Percentiles rank a stretch among this genome's conserved stretches.
Evolutionary conservation across 2,888 invertebrate genomes (phyloP).

Genomic region (Rhabditoides inermis): DNA sequence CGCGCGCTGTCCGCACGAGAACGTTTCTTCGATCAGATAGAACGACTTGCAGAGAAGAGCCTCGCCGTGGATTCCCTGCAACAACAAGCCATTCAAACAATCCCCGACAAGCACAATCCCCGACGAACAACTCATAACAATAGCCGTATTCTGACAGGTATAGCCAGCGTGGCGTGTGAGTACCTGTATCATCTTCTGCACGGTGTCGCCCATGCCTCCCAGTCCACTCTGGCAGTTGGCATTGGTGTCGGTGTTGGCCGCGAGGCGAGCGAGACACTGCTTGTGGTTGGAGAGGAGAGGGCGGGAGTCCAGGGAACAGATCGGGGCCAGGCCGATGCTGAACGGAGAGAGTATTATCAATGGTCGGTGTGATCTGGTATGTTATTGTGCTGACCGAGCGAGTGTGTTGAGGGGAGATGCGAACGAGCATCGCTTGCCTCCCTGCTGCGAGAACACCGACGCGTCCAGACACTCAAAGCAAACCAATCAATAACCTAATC

Average conservation of each 20-base stretch:
- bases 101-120: not conserved
- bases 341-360: conserved; percentile 5
- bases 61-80: conserved; percentile 44
- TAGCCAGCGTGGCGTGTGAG: too few species aligned
- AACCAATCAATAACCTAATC: too few species aligned
- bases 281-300: conserved; percentile 34
- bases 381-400: too few species aligned
- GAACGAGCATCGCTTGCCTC: conserved; percentile 38
- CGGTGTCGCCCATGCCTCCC: conserved; percentile 30
- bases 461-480: conserved; percentile 35
- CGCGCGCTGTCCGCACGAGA: conserved; percentile 39
- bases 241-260: conserved; percentile 16
- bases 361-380: too few species aligned
- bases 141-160: not conserved
- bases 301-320: conserved; percentile 35
- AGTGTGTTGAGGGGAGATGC: conserved; percentile 48
- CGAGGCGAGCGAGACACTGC: conserved; percentile 31
- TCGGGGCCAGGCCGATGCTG: conserved; percentile 46
- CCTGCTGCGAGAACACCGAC: conserved; percentile 33
- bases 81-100: not conserved
- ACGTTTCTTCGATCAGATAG: conserved; percentile 42
- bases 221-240: conserved; percentile 41
- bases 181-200: conserved; percentile 40
- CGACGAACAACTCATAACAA: not conserved
- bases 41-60: conserved; percentile 48